Evolutionary conservation across 2,113 vertebrate species (phyloP).

Genomic region (Dasyornis broadbenti): DNA sequence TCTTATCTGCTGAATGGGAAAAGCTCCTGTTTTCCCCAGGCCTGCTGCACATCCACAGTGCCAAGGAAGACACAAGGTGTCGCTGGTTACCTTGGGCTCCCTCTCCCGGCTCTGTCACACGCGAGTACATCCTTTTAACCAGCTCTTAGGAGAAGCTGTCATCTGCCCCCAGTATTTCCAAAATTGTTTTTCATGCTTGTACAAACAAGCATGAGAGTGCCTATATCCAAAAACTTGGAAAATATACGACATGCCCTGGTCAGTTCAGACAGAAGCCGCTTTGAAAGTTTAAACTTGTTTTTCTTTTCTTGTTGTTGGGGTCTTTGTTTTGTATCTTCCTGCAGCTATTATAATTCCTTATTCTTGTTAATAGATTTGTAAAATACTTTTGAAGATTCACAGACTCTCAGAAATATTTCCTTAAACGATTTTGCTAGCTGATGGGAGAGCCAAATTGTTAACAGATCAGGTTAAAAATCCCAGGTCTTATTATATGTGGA

Average conservation of each 20-base stretch:
- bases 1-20: background rate
- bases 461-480: background rate
- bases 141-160: background rate
- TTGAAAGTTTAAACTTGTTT: background rate
- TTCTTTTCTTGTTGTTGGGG: background rate
- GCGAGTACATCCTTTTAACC: fast-evolving
- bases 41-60: background rate
- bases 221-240: background rate
- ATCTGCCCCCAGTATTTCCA: background rate
- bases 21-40: background rate
- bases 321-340: background rate
- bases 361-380: background rate
- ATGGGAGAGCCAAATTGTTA: background rate
- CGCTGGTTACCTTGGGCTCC: background rate
- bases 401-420: background rate
- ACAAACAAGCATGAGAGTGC: background rate
- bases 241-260: fast-evolving
- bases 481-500: background rate
- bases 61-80: background rate
- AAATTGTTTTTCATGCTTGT: background rate
- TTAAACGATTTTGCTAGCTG: background rate
- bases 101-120: background rate
- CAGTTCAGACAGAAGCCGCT: background rate
- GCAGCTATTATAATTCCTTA: background rate
- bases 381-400: background rate